Conservation (phyloP, 1,140 invertebrate species). For the Apis dorsata region DNA sequence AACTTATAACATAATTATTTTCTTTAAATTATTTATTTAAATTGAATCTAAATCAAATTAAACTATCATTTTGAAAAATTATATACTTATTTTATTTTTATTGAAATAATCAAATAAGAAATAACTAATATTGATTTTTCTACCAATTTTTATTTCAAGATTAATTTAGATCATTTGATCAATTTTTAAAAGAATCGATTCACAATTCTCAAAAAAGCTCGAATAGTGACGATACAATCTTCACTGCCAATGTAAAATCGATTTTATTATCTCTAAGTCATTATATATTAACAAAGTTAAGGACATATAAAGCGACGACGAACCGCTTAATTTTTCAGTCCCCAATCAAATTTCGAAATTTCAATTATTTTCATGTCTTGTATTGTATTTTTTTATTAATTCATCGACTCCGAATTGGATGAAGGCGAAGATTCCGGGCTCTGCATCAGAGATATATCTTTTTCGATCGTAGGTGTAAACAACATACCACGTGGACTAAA, state of each 20-base stretch:
- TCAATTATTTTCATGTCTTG: background rate
- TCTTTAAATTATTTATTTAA: background rate
- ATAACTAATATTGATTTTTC: too few relatives aligned
- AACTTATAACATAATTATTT: too few relatives aligned
- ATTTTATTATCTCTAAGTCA: slow-evolving; percentile 54
- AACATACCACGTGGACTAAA: slow-evolving; percentile 80
- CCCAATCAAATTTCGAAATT: background rate
- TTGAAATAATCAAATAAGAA: too few relatives aligned
- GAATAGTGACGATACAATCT: slow-evolving; percentile 4
- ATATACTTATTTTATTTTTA: background rate
- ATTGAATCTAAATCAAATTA: background rate
- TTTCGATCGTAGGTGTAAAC: slow-evolving; percentile 67
- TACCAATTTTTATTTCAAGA: too few relatives aligned
- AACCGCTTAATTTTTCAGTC: slow-evolving; percentile 2
- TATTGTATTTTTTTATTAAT: slow-evolving; percentile 46
- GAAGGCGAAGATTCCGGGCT: slow-evolving; percentile 71
- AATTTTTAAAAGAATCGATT: background rate
- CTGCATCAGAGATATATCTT: slow-evolving; percentile 56
- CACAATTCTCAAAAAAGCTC: background rate
- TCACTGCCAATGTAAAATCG: slow-evolving; percentile 32
- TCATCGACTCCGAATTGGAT: slow-evolving; percentile 57
- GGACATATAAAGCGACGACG: slow-evolving; percentile 68
- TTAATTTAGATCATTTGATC: background rate
- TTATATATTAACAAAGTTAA: slow-evolving; percentile 72
- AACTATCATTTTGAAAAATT: background rate